These are phyloP conservation scores for Hestina assimilis DNA, from an alignment of 1,140 invertebrate genomes.

Conservation along the genomic window DNA sequence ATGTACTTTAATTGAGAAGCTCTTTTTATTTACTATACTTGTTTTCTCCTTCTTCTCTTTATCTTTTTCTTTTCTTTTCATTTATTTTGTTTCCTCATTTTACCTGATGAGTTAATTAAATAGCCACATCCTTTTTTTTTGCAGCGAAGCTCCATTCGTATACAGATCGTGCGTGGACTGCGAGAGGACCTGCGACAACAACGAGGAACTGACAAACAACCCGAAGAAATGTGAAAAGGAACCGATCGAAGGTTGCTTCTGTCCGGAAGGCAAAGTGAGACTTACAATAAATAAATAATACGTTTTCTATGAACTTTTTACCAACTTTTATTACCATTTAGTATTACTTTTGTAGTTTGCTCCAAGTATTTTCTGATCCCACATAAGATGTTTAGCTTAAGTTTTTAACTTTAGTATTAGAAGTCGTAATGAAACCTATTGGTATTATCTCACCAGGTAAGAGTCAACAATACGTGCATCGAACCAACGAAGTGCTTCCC, in stretches of 20 bases:
- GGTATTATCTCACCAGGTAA: conserved; percentile 68
- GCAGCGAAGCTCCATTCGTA: conserved; percentile 79
- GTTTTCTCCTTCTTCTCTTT: too few relatives aligned
- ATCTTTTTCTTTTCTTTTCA: too few relatives aligned
- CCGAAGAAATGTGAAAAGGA: conserved; percentile 76
- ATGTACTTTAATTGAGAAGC: too few relatives aligned
- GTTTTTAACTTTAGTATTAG: too few relatives aligned
- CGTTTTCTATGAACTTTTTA: too few relatives aligned
- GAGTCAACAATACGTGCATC: conserved; percentile 81
- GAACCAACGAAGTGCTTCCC: conserved; percentile 80
- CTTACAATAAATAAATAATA: neutral
- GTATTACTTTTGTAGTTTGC: too few relatives aligned
- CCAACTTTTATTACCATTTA: too few relatives aligned
- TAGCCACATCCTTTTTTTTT: neutral
- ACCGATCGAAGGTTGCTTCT: conserved; percentile 89
- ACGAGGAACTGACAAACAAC: conserved; percentile 66
- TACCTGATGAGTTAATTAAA: neutral
- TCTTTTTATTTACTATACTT: too few relatives aligned
- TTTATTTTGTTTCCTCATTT: too few relatives aligned
- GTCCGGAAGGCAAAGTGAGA: conserved; percentile 83
- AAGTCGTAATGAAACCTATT: too few relatives aligned
- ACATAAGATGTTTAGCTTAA: too few relatives aligned
- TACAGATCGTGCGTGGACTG: conserved; percentile 86
- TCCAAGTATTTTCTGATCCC: too few relatives aligned
- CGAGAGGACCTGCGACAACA: conserved; percentile 85